Conservation (phyloP, 2,888 invertebrate genomes). For the Drosophila greeni region DNA sequence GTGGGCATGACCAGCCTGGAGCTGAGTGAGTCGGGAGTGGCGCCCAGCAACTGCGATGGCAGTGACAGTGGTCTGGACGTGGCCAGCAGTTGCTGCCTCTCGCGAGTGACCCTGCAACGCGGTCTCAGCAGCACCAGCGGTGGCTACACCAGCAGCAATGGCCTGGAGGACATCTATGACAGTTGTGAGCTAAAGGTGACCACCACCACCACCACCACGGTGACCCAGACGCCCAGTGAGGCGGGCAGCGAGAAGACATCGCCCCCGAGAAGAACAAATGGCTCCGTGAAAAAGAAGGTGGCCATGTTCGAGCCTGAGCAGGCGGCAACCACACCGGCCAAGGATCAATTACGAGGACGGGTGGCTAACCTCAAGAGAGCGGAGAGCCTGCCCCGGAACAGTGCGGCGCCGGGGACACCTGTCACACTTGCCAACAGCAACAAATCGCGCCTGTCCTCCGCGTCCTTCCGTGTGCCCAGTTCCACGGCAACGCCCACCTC, state of each 20-base stretch:
- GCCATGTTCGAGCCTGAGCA: conserved; percentile 80
- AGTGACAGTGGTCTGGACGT: conserved; percentile 91
- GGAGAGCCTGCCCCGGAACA: conserved; percentile 70
- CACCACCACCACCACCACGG: conserved; percentile 6
- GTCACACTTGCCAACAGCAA: conserved; percentile 70
- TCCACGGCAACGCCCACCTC: conserved; percentile 53
- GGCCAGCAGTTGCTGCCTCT: conserved; percentile 75
- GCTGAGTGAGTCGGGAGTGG: conserved; percentile 54
- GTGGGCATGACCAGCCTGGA: conserved; percentile 69
- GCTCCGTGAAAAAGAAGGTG: conserved; percentile 81
- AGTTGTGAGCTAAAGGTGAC: conserved; percentile 70
- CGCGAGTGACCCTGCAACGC: conserved; percentile 79
- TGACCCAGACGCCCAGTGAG: conserved; percentile 80
- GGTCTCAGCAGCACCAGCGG: conserved; percentile 82
- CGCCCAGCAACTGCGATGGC: conserved; percentile 80
- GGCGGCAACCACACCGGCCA: conserved; percentile 4
- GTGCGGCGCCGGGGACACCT: conserved; percentile 79
- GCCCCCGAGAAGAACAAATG: conserved; percentile 50
- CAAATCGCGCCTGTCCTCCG: conserved; percentile 64
- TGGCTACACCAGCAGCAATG: conserved; percentile 83
- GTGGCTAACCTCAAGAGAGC: conserved; percentile 81
- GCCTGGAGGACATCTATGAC: conserved; percentile 65
- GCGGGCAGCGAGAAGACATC: conserved; percentile 85
- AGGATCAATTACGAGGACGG: conserved; percentile 71
- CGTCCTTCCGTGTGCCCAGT: conserved; percentile 79